Conservation (phyloP, 2,888 invertebrate species). For the Lepidocyrtoides sp. region DNA sequence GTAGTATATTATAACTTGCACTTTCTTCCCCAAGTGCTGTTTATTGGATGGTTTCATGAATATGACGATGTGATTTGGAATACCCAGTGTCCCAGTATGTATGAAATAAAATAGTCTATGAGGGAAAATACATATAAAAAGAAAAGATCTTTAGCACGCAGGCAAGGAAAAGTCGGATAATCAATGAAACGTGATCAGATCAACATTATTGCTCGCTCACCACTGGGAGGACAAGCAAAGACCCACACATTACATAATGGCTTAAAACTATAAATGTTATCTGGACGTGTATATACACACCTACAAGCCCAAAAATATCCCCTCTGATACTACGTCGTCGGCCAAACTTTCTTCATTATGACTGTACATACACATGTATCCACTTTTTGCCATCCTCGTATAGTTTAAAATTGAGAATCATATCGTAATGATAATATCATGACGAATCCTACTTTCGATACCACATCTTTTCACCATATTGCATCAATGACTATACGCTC, state of each 20-base stretch:
- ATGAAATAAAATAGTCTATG: not conserved
- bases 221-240: slow-evolving; percentile 2
- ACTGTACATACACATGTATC: not conserved
- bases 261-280: not conserved
- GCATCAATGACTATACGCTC: not conserved
- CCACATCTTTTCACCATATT: slow-evolving; percentile 21
- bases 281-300: slow-evolving; percentile 16
- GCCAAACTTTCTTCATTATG: not conserved
- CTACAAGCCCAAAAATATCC: not conserved
- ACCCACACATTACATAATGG: slow-evolving; percentile 33
- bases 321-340: not conserved
- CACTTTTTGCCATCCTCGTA: slow-evolving; percentile 38
- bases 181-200: slow-evolving; percentile 72
- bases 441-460: slow-evolving; percentile 40
- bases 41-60: no score
- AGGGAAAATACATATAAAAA: not conserved
- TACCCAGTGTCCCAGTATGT: not conserved
- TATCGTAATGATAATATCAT: slow-evolving; percentile 46
- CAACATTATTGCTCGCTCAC: slow-evolving; percentile 49
- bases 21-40: not conserved
- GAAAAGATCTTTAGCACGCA: slow-evolving; percentile 37
- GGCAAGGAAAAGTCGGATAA: not conserved
- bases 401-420: slow-evolving; percentile 42
- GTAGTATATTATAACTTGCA: not conserved
- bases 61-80: not conserved